A percentile compares a stretch with the other conserved stretches of the same genome.
Evolutionary conservation across 2,888 invertebrate species (phyloP).

Genomic region (Sialis fuliginosa): DNA sequence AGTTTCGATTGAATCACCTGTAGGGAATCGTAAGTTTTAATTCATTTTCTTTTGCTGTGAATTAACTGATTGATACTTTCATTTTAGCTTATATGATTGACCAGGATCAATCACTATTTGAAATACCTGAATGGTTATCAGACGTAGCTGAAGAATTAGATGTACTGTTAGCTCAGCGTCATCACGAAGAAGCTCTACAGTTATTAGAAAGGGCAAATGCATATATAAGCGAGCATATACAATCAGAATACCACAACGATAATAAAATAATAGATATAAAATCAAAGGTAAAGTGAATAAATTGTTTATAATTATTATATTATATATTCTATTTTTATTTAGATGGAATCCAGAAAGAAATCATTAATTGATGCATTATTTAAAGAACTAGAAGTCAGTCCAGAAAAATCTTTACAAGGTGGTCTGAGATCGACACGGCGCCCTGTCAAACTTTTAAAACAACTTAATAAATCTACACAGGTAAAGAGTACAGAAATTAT

Average conservation of each 20-base stretch:
- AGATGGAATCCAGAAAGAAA: slow-evolving; percentile 54
- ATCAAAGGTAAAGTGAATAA: slow-evolving; percentile 17
- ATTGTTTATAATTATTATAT: slow-evolving; percentile 1
- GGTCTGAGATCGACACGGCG: slow-evolving; percentile 71
- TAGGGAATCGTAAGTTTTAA: slow-evolving; percentile 22
- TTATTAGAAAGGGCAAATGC: slow-evolving; percentile 52
- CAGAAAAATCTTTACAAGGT: slow-evolving; percentile 80
- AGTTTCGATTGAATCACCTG: slow-evolving; percentile 26
- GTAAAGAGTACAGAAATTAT: slow-evolving; percentile 15
- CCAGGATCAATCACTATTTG: slow-evolving; percentile 17
- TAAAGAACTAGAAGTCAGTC: slow-evolving; percentile 74
- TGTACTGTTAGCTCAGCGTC: slow-evolving; percentile 85
- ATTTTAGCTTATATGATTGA: slow-evolving; percentile 6
- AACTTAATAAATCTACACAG: slow-evolving; percentile 49
- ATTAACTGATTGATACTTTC: neutral
- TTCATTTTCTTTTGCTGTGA: neutral
- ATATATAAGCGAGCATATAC: slow-evolving; percentile 25
- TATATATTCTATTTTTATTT: slow-evolving; percentile 7
- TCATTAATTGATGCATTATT: slow-evolving; percentile 72
- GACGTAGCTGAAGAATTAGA: slow-evolving; percentile 90
- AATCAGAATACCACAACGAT: slow-evolving; percentile 20
- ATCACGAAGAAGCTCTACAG: slow-evolving; percentile 82
- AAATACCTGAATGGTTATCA: slow-evolving; percentile 65
- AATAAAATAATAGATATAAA: slow-evolving; percentile 30
- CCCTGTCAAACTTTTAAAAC: slow-evolving; percentile 69